These are phyloP conservation scores for Philopedon plagiatum DNA, from an alignment of 2,888 invertebrate genomes.

Conservation along the genomic window DNA sequence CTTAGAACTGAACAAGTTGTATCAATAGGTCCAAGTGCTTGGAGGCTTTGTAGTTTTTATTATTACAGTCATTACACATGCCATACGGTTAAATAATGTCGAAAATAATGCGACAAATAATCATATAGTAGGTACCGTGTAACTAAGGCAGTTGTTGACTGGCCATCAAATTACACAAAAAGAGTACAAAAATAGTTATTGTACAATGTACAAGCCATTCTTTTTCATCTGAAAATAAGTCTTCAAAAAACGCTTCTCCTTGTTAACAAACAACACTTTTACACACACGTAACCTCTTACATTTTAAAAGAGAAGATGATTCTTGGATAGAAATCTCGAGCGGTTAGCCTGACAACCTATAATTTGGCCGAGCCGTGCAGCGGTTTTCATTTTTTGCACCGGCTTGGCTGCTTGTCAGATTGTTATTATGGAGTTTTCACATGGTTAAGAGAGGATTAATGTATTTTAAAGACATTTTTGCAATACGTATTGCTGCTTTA, in stretches of 20 bases:
- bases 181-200: neutral
- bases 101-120: neutral
- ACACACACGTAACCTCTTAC: conserved; percentile 30
- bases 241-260: conserved; percentile 26
- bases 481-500: neutral
- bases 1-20: too few species aligned
- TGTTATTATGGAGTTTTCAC: conserved; percentile 41
- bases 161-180: neutral
- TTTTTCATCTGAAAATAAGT: conserved; percentile 17
- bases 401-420: conserved; percentile 39
- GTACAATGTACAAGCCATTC: neutral
- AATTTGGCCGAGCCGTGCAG: conserved; percentile 43
- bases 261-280: conserved; percentile 45
- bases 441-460: conserved; percentile 13
- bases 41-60: too few species aligned
- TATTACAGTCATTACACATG: too few species aligned
- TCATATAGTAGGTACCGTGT: neutral
- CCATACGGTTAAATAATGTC: too few species aligned
- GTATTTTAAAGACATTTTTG: neutral
- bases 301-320: conserved; percentile 43
- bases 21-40: too few species aligned
- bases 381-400: conserved; percentile 41
- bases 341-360: conserved; percentile 49
- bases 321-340: conserved; percentile 48
- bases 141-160: neutral